Evolutionary conservation across 2,888 invertebrate genomes (phyloP).

Genomic region (Oxystoma pomonae): DNA sequence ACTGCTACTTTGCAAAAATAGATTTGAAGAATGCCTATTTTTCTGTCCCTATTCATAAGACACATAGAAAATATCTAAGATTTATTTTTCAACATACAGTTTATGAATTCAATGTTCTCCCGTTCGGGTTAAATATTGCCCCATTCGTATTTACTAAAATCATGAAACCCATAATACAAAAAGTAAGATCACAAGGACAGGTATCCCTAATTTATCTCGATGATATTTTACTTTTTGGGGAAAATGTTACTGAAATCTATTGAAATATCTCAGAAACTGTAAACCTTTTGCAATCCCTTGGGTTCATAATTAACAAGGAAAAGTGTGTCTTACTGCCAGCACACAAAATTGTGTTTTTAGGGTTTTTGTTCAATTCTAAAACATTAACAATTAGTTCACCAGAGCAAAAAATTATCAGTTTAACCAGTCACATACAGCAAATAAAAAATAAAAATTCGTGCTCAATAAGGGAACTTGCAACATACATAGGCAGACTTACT

Average conservation of each 20-base stretch:
- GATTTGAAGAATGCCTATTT: background rate
- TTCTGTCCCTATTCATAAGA: background rate
- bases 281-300: background rate
- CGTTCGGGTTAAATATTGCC: background rate
- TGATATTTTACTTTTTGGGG: background rate
- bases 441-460: too few relatives aligned
- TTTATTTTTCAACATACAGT: background rate
- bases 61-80: background rate
- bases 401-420: background rate
- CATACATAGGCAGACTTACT: too few relatives aligned
- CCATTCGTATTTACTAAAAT: background rate
- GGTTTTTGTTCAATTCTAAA: background rate
- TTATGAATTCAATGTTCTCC: background rate
- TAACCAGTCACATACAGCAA: too few relatives aligned
- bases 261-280: background rate
- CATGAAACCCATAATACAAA: background rate
- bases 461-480: too few relatives aligned
- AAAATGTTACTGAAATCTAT: background rate
- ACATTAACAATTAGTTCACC: background rate
- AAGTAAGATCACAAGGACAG: background rate
- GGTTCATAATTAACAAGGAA: background rate
- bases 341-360: background rate
- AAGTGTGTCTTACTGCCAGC: background rate
- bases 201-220: background rate
- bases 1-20: background rate